Evolutionary conservation across 2,797 vertebrate species (phyloP).

Genomic region (Acanthiza pusilla): DNA sequence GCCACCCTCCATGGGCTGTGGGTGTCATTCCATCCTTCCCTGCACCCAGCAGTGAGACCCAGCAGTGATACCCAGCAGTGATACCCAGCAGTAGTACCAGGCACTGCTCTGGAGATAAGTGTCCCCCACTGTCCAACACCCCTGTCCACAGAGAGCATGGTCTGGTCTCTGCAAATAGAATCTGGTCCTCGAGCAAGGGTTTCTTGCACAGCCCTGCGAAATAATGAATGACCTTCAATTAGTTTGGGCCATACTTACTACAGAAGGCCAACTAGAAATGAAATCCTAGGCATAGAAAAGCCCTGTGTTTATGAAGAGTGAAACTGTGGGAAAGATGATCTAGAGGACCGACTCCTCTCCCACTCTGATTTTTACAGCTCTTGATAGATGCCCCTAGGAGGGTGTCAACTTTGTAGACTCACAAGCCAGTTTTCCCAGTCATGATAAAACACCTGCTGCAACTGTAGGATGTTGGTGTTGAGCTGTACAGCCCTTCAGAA

Average conservation of each 20-base stretch:
- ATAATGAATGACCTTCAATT: background rate
- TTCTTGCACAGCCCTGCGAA: background rate
- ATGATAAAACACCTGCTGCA: background rate
- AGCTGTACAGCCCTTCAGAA: background rate
- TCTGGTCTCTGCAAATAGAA: background rate
- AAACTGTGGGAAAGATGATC: background rate
- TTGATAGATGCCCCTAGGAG: background rate
- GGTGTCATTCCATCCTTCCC: background rate
- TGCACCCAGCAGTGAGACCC: background rate
- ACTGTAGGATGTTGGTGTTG: background rate
- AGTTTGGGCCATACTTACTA: background rate
- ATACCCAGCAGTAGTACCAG: background rate
- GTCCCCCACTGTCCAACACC: background rate
- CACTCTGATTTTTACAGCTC: background rate
- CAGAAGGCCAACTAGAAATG: background rate
- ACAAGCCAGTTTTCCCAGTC: background rate
- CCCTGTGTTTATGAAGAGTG: background rate
- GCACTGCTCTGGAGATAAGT: background rate
- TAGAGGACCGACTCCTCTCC: background rate
- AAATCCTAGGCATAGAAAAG: background rate
- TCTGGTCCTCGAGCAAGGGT: background rate
- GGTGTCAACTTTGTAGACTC: background rate
- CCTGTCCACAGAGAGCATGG: background rate
- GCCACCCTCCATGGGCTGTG: rapidly evolving
- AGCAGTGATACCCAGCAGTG: background rate